A percentile compares a stretch with the other conserved stretches of the same genome.
Conservation (phyloP, 2,113 vertebrate genomes). For the Ammospiza nelsoni region DNA sequence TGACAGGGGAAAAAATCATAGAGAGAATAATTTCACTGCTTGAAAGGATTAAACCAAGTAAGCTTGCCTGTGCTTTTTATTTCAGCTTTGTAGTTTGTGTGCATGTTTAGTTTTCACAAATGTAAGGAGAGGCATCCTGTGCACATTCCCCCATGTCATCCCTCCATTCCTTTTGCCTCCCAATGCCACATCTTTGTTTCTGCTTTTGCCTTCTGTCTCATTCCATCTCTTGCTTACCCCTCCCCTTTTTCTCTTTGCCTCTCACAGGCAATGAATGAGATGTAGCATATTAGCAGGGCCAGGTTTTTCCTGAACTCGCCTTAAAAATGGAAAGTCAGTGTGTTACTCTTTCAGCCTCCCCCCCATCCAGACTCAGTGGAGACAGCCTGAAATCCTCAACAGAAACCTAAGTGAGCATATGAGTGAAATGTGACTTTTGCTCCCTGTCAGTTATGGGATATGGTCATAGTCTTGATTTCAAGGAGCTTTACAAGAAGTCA, state of each 20-base stretch:
- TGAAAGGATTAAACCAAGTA: constrained; percentile 15
- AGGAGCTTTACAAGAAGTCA: constrained; percentile 15
- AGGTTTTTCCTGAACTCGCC: not conserved
- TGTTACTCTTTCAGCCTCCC: not conserved
- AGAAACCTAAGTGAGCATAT: not conserved
- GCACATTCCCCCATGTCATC: not conserved
- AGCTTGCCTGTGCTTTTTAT: constrained; percentile 3
- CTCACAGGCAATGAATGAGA: constrained; percentile 30
- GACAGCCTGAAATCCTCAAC: constrained; percentile 12
- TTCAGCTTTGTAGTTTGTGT: not conserved
- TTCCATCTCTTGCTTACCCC: not conserved
- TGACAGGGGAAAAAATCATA: constrained; percentile 13
- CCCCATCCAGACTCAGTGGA: not conserved
- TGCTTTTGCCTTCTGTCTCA: constrained; percentile 23
- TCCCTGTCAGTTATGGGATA: not conserved
- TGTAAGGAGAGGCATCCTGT: constrained; percentile 1
- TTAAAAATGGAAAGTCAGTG: constrained; percentile 2
- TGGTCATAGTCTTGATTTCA: constrained; percentile 15
- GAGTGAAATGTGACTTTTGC: constrained; percentile 17
- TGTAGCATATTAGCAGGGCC: not conserved
- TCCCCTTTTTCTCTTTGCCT: constrained; percentile 30
- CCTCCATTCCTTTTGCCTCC: constrained; percentile 33
- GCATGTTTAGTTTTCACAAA: not conserved
- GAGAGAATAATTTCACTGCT: not conserved
- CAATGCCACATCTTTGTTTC: constrained; percentile 50